phyloP scores from a whole-genome alignment of 2,113 vertebrate species.

The Lagopus leucura region DNA sequence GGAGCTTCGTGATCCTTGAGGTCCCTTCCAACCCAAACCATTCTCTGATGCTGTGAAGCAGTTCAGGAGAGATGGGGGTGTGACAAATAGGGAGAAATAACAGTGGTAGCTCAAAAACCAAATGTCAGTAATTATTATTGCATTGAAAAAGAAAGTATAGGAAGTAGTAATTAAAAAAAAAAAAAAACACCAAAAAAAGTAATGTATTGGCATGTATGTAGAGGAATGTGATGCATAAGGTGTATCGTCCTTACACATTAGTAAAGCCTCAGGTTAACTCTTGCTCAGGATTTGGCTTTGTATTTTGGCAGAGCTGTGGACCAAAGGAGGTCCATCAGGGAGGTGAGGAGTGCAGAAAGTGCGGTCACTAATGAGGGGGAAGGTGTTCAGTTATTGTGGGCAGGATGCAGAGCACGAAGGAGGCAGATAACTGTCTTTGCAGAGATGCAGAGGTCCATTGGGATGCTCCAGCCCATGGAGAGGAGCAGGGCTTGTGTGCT shows the following conservation, averaged over 20 bases:
- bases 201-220: not conserved
- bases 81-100: not conserved
- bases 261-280: not conserved
- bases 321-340: not conserved
- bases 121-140: not conserved
- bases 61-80: not conserved
- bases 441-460: fast-evolving
- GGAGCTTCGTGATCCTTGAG: too few relatives aligned
- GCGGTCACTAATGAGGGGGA: not conserved
- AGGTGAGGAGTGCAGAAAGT: not conserved
- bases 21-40: too few relatives aligned
- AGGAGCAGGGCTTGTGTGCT: not conserved
- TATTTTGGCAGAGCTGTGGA: not conserved
- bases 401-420: not conserved
- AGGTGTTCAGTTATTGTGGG: not conserved
- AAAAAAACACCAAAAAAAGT: not conserved
- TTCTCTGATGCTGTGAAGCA: not conserved
- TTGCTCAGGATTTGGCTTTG: not conserved
- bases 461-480: not conserved
- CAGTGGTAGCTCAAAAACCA: not conserved
- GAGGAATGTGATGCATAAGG: not conserved
- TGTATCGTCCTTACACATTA: not conserved
- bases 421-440: not conserved
- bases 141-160: not conserved
- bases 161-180: not conserved